Conservation (phyloP, 2,888 invertebrate species). For the Macrophya annulata region DNA sequence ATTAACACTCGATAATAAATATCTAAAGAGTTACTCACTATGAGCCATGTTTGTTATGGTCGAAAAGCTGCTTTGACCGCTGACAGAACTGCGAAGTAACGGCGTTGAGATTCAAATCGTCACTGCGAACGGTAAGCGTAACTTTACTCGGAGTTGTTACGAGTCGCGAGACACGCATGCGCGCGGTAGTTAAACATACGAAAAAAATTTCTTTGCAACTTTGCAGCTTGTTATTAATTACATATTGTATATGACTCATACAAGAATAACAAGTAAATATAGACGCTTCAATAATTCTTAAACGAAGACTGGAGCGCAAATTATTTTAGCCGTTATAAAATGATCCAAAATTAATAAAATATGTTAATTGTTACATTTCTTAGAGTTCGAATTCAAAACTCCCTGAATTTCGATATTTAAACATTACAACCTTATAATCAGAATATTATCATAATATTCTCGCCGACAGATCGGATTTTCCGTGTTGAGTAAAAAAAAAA, state of each 20-base stretch:
- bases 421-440: background rate
- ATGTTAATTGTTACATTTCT: background rate
- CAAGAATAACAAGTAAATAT: slow-evolving; percentile 41
- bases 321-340: background rate
- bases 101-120: slow-evolving; percentile 54
- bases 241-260: slow-evolving; percentile 47
- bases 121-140: slow-evolving; percentile 39
- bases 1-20: slow-evolving; percentile 38
- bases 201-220: slow-evolving; percentile 33
- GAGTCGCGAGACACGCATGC: slow-evolving; percentile 24
- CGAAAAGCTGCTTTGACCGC: slow-evolving; percentile 31
- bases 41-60: slow-evolving; percentile 54
- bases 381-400: background rate
- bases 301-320: background rate
- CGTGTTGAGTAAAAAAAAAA: background rate
- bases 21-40: slow-evolving; percentile 45
- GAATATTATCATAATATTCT: background rate
- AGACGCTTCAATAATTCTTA: slow-evolving; percentile 35
- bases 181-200: background rate
- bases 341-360: background rate
- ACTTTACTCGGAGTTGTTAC: slow-evolving; percentile 16
- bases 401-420: background rate
- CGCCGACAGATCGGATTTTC: background rate
- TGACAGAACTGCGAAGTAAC: slow-evolving; percentile 50
- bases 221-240: slow-evolving; percentile 50